Evolutionary conservation across 1,140 invertebrate species (phyloP).

Genomic region (Trachymyrmex cornetzi): DNA sequence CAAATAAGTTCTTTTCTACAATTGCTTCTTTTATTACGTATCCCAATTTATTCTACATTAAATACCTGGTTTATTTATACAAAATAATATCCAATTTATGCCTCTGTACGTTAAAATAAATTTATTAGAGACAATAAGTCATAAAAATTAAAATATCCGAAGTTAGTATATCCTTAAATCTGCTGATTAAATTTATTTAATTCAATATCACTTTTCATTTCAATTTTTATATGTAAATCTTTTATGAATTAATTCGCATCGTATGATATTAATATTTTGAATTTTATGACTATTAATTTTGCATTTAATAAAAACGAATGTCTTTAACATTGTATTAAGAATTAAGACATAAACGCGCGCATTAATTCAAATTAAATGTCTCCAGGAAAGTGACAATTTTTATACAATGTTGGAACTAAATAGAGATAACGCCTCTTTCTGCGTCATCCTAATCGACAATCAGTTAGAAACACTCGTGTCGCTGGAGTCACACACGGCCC

Average conservation of each 20-base stretch:
- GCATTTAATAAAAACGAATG: background rate
- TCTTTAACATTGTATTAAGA: background rate
- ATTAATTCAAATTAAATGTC: background rate
- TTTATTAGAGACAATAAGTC: constrained; percentile 8
- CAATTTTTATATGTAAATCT: background rate
- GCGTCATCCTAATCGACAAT: background rate
- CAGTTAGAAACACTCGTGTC: constrained; percentile 20
- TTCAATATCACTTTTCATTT: background rate
- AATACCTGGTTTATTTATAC: background rate
- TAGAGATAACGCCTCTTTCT: background rate
- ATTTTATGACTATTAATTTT: background rate
- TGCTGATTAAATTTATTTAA: background rate
- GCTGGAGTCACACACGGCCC: constrained; percentile 45
- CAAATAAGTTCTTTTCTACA: background rate
- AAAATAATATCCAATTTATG: background rate
- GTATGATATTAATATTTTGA: background rate
- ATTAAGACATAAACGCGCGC: background rate
- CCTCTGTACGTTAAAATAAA: background rate
- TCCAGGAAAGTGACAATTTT: background rate
- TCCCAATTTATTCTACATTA: background rate
- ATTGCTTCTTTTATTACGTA: background rate
- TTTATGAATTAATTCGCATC: background rate
- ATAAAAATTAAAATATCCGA: background rate
- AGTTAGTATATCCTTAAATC: background rate
- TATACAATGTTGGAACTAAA: background rate